Percentiles rank a stretch among this genome's conserved stretches.
phyloP scores from a whole-genome alignment of 2,113 vertebrate genomes.

The Arizona elegans region DNA sequence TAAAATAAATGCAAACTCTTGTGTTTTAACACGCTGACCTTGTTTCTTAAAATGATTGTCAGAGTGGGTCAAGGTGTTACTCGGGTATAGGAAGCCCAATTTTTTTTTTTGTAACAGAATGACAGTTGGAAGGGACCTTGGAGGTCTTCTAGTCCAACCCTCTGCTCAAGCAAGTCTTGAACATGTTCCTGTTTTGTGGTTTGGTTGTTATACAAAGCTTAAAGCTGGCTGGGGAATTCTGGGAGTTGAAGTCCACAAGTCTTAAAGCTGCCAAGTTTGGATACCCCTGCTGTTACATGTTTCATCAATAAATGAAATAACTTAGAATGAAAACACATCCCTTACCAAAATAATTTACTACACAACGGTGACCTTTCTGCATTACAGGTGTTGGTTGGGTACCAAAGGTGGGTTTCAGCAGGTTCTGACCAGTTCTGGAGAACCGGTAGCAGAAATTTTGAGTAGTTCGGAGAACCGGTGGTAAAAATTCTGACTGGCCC shows the following conservation, averaged over 20 bases:
- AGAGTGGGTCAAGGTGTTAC: not conserved
- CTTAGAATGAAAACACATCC: not conserved
- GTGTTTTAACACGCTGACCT: not conserved
- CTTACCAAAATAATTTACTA: not conserved
- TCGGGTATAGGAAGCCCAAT: not conserved
- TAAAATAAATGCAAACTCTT: not conserved
- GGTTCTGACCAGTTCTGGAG: too few relatives aligned
- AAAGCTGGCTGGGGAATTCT: not conserved
- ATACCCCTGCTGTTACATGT: not conserved
- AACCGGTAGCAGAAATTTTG: too few relatives aligned
- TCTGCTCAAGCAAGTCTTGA: not conserved
- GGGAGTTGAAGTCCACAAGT: too few relatives aligned
- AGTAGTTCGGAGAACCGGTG: too few relatives aligned
- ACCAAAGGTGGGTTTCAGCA: too few relatives aligned
- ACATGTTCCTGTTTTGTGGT: not conserved
- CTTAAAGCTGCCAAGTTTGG: not conserved
- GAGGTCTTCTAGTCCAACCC: not conserved
- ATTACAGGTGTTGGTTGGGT: not conserved
- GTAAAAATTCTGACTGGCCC: too few relatives aligned
- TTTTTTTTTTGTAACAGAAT: not conserved
- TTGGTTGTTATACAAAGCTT: not conserved
- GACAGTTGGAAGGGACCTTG: not conserved
- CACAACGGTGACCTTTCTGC: not conserved
- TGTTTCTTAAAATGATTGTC: not conserved
- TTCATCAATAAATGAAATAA: not conserved